Conservation (phyloP, 2,888 invertebrate genomes). For the Chromoteleia sp. region DNA sequence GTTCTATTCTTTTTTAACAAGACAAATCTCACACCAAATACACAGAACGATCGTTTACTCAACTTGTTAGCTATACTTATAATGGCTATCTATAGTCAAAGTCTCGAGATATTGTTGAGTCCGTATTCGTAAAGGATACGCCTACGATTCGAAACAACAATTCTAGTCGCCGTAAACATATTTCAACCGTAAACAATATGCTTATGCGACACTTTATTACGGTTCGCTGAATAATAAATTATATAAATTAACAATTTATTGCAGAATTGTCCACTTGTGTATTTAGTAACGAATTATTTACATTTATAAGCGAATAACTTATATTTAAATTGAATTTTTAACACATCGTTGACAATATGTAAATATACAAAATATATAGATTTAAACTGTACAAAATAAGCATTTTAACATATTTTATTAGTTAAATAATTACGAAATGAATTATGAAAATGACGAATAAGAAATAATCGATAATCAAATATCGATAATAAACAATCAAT, state of each 20-base stretch:
- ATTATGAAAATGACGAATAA: no score
- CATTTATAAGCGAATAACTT: no score
- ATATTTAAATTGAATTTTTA: no score
- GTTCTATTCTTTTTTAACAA: conserved; percentile 50
- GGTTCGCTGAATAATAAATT: conserved; percentile 25
- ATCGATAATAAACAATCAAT: no score
- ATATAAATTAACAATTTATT: conserved; percentile 24
- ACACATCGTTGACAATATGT: no score
- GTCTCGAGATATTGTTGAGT: conserved; percentile 30
- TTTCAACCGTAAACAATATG: conserved; percentile 31
- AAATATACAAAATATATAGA: no score
- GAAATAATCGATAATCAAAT: no score
- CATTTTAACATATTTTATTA: no score
- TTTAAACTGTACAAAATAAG: no score
- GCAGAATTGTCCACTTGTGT: conserved; percentile 4
- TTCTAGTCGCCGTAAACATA: conserved; percentile 43
- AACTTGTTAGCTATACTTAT: conserved; percentile 61
- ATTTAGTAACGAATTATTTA: no score
- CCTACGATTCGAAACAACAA: conserved; percentile 32
- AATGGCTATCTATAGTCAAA: conserved; percentile 37
- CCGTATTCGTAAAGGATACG: conserved; percentile 41
- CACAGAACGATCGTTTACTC: conserved; percentile 50
- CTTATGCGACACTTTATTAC: conserved; percentile 27
- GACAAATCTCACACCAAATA: conserved; percentile 51
- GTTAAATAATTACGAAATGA: no score